phyloP scores from a whole-genome alignment of 2,888 invertebrate species.

The Agriopis leucophaearia region DNA sequence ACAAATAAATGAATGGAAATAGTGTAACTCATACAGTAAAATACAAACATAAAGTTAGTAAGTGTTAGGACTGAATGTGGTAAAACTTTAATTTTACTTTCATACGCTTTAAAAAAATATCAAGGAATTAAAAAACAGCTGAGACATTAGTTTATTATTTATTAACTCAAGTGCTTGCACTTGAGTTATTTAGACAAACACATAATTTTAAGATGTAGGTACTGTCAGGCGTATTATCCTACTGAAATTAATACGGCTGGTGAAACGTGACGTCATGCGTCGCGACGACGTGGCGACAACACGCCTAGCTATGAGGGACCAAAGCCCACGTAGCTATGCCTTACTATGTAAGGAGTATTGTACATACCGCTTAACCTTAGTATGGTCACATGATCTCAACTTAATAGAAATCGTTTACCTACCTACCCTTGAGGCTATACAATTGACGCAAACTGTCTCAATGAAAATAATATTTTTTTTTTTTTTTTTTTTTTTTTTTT shows the following conservation, averaged over 20 bases:
- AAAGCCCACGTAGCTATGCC: constrained; percentile 25
- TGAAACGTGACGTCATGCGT: constrained; percentile 23
- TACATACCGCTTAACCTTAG: constrained; percentile 40
- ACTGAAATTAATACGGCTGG: constrained; percentile 17
- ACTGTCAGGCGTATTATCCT: not conserved
- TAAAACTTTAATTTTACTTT: too few species aligned
- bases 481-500: too few species aligned
- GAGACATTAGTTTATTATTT: too few species aligned
- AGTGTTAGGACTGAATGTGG: too few species aligned
- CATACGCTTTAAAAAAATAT: too few species aligned
- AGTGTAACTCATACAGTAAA: too few species aligned
- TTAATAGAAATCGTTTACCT: constrained; percentile 59
- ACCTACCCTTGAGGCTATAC: constrained; percentile 58
- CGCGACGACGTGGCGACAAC: constrained; percentile 10
- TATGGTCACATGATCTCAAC: constrained; percentile 48
- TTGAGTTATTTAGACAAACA: not conserved
- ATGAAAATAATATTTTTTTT: constrained; percentile 47
- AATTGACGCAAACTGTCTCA: constrained; percentile 44
- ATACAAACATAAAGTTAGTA: too few species aligned
- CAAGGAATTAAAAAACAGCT: too few species aligned
- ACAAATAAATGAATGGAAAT: too few species aligned
- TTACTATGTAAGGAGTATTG: constrained; percentile 31
- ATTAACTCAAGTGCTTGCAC: too few species aligned
- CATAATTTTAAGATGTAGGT: not conserved
- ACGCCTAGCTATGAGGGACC: constrained; percentile 7